These are phyloP conservation scores for Augochlorella aurata DNA, from an alignment of 2,888 invertebrate species.

Conservation along the genomic window DNA sequence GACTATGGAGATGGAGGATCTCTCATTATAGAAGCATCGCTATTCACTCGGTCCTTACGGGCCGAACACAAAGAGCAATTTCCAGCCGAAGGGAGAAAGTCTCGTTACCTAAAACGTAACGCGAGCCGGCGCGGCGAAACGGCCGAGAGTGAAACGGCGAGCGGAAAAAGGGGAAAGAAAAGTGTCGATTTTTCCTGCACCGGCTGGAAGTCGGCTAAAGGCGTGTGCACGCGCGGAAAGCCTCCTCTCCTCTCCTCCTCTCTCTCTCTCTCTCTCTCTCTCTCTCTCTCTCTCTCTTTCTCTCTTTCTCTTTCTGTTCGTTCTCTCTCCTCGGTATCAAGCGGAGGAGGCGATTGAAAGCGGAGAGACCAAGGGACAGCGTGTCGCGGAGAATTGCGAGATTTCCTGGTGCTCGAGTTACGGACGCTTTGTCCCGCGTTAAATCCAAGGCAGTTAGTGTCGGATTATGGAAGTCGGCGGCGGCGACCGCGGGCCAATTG, in stretches of 20 bases:
- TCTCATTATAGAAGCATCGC: slow-evolving; percentile 4
- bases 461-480: slow-evolving; percentile 68
- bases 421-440: slow-evolving; percentile 73
- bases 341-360: slow-evolving; percentile 27
- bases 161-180: slow-evolving; percentile 14
- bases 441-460: slow-evolving; percentile 74
- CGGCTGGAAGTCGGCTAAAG: not conserved
- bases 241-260: not conserved
- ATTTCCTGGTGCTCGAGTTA: slow-evolving; percentile 77
- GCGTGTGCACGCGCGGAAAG: slow-evolving; percentile 3
- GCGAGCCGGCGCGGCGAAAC: not conserved
- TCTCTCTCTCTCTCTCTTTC: not conserved
- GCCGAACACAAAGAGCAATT: slow-evolving; percentile 5
- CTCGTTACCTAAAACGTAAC: slow-evolving; percentile 3
- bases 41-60: not conserved
- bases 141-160: not conserved
- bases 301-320: not conserved
- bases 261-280: not conserved
- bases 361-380: slow-evolving; percentile 6
- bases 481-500: slow-evolving; percentile 52
- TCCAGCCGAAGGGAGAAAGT: not conserved
- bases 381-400: slow-evolving; percentile 61
- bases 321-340: slow-evolving; percentile 2
- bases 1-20: not conserved
- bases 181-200: slow-evolving; percentile 53